Conservation (phyloP, 2,888 invertebrate genomes). For the Fragum sueziense region DNA sequence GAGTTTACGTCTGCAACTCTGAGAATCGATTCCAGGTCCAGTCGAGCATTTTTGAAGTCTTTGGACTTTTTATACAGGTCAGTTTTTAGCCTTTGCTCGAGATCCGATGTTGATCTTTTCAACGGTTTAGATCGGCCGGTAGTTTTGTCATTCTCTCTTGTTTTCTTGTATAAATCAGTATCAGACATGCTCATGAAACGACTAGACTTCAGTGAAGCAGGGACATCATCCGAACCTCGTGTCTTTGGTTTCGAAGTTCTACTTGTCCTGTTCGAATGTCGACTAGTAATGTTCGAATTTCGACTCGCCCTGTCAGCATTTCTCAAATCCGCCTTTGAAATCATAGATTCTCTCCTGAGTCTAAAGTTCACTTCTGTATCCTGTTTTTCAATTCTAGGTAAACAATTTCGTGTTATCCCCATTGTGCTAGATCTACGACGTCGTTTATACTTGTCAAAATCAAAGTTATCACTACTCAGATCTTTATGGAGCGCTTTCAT, state of each 20-base stretch:
- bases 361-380: conserved; percentile 5
- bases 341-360: conserved; percentile 1
- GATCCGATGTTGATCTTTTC: conserved; percentile 4
- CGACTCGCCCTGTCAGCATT: no score
- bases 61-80: conserved; percentile 13
- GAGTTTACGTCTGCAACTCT: conserved; percentile 19
- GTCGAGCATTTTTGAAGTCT: neutral
- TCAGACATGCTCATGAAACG: conserved; percentile 47
- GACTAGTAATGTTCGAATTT: neutral
- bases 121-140: neutral
- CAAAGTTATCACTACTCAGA: conserved; percentile 45
- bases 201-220: conserved; percentile 18
- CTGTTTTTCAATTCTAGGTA: conserved; percentile 16
- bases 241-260: conserved; percentile 11
- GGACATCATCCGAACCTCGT: neutral
- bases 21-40: conserved; percentile 10
- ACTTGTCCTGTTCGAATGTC: conserved; percentile 1
- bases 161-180: conserved; percentile 44
- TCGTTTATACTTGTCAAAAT: conserved; percentile 37
- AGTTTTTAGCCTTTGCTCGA: conserved; percentile 8
- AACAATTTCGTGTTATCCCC: neutral
- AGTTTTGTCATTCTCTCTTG: neutral
- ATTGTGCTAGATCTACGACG: neutral
- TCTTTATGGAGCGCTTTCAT: conserved; percentile 40
- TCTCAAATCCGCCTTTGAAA: conserved; percentile 1